These are phyloP conservation scores for Lophura nycthemera DNA, from an alignment of 2,113 vertebrate species.

Conservation along the genomic window DNA sequence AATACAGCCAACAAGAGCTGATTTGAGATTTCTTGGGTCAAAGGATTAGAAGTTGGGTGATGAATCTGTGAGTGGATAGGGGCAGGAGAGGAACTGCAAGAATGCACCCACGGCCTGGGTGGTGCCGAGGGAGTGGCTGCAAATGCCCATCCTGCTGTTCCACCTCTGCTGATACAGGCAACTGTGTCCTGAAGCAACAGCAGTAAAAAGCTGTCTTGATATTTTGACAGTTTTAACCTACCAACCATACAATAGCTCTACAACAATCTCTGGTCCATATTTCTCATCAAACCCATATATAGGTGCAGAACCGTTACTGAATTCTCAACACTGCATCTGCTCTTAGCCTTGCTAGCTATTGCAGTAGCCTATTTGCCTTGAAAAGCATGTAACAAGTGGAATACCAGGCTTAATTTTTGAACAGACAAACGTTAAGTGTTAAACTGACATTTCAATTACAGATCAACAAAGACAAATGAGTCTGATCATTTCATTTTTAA, in stretches of 20 bases:
- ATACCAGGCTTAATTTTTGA: not conserved
- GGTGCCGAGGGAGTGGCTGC: fast-evolving
- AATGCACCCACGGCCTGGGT: fast-evolving
- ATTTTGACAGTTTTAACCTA: not conserved
- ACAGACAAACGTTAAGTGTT: not conserved
- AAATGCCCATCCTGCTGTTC: fast-evolving
- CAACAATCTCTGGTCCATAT: not conserved
- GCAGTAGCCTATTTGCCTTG: not conserved
- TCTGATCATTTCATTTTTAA: not conserved
- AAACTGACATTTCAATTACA: not conserved
- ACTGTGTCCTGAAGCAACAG: not conserved
- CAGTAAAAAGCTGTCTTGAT: not conserved
- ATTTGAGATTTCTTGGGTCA: not conserved
- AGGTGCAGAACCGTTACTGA: fast-evolving
- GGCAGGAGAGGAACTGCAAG: not conserved
- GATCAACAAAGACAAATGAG: not conserved
- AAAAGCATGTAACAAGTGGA: not conserved
- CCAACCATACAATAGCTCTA: not conserved
- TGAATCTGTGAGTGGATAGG: not conserved
- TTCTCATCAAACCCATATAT: not conserved
- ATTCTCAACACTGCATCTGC: not conserved
- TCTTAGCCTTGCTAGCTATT: not conserved
- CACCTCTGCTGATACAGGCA: not conserved
- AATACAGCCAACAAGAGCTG: not conserved
- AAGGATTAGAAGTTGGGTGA: not conserved